Conservation (phyloP, 2,113 vertebrate genomes). For the Grantiella picta region DNA sequence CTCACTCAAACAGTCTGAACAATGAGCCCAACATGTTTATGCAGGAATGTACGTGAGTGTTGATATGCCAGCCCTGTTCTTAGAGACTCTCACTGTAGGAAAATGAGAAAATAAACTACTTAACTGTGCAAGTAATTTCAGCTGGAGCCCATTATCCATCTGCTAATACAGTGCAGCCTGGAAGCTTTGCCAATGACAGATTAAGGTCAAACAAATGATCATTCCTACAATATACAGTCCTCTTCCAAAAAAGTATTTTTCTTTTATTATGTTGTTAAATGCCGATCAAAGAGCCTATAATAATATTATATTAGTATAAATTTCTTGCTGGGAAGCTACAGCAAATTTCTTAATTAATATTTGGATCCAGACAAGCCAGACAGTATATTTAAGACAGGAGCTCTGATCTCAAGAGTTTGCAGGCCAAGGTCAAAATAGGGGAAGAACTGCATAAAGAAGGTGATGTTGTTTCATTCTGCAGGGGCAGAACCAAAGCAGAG, state of each 20-base stretch:
- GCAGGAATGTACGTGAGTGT: background rate
- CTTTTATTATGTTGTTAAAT: background rate
- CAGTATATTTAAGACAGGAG: background rate
- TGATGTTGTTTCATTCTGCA: background rate
- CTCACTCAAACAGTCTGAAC: background rate
- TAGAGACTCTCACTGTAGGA: constrained; percentile 9
- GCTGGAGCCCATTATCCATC: constrained; percentile 70
- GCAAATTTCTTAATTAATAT: background rate
- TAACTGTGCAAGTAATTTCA: constrained; percentile 65
- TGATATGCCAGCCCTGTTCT: background rate
- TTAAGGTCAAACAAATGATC: constrained; percentile 59
- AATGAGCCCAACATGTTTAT: background rate
- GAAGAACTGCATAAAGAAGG: background rate
- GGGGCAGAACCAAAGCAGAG: background rate
- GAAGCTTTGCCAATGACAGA: constrained; percentile 53
- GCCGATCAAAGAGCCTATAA: background rate
- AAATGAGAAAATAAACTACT: constrained; percentile 58
- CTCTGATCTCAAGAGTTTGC: background rate
- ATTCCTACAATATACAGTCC: background rate
- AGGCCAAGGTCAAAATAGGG: background rate
- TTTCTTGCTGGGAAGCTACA: background rate
- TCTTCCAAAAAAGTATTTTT: background rate
- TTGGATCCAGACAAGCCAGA: background rate
- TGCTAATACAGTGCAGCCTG: constrained; percentile 58
- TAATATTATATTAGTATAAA: background rate